Percentiles rank a stretch among this genome's conserved stretches.
Evolutionary conservation across 2,113 vertebrate genomes (phyloP).

Genomic region (Nanorana parkeri): DNA sequence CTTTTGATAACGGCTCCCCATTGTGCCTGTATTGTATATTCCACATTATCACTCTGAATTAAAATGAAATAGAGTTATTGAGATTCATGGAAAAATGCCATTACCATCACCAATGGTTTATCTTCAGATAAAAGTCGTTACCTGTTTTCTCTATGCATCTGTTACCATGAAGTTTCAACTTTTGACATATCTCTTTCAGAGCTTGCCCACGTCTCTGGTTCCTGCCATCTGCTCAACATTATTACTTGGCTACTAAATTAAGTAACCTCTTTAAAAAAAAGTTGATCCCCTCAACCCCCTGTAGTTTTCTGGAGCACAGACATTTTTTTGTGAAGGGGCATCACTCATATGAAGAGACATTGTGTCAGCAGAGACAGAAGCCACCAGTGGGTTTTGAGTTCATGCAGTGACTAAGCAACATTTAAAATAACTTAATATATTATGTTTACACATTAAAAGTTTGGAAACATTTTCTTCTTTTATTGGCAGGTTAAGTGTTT

Average conservation of each 20-base stretch:
- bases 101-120: slow-evolving; percentile 10
- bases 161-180: slow-evolving; percentile 47
- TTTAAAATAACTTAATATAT: slow-evolving; percentile 31
- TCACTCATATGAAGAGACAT: slow-evolving; percentile 52
- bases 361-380: slow-evolving; percentile 53
- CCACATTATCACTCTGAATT: slow-evolving; percentile 7
- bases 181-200: slow-evolving; percentile 53
- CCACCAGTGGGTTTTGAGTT: slow-evolving; percentile 32
- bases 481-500: slow-evolving; percentile 15
- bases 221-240: slow-evolving; percentile 53
- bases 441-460: slow-evolving; percentile 16
- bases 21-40: slow-evolving; percentile 23
- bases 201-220: slow-evolving; percentile 51
- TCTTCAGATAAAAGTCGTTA: slow-evolving; percentile 46
- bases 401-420: slow-evolving; percentile 33
- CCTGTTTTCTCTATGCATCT: slow-evolving; percentile 31
- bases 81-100: not conserved
- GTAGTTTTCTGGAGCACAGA: slow-evolving; percentile 47
- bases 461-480: not conserved
- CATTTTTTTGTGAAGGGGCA: slow-evolving; percentile 55
- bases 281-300: slow-evolving; percentile 50
- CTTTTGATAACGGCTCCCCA: slow-evolving; percentile 28
- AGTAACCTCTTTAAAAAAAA: slow-evolving; percentile 52
- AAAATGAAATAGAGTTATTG: slow-evolving; percentile 10
- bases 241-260: slow-evolving; percentile 55